Evolutionary conservation across 2,888 invertebrate species (phyloP).

Genomic region (Carterocephalus palaemon): DNA sequence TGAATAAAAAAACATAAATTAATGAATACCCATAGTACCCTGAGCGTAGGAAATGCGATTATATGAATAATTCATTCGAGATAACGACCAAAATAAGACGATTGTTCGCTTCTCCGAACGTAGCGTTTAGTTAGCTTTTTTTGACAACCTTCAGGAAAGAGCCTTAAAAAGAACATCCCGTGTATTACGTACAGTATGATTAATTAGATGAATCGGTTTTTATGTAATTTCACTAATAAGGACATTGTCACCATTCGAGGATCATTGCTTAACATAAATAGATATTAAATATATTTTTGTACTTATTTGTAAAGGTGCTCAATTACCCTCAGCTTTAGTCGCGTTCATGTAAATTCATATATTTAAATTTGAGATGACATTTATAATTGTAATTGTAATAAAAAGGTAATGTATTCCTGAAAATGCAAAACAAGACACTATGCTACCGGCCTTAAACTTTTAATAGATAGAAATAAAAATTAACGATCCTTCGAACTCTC

Average conservation of each 20-base stretch:
- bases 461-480: no score
- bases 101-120: constrained; percentile 64
- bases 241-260: constrained; percentile 13
- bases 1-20: constrained; percentile 7
- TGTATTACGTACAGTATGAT: constrained; percentile 7
- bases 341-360: constrained; percentile 14
- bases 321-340: constrained; percentile 3
- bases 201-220: constrained; percentile 14
- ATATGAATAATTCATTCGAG: constrained; percentile 68
- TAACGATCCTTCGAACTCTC: no score
- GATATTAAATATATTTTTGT: constrained; percentile 9
- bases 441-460: neutral
- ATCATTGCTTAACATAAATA: constrained; percentile 16
- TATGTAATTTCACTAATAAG: constrained; percentile 11
- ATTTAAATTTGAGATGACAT: constrained; percentile 19
- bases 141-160: constrained; percentile 24
- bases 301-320: constrained; percentile 4
- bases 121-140: constrained; percentile 45
- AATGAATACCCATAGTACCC: constrained; percentile 38
- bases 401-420: constrained; percentile 10
- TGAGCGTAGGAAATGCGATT: constrained; percentile 60
- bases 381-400: constrained; percentile 15
- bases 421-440: constrained; percentile 32
- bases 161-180: constrained; percentile 48
- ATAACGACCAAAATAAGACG: constrained; percentile 67